These are phyloP conservation scores for Craniophora ligustri DNA, from an alignment of 2,888 invertebrate species.

Conservation along the genomic window DNA sequence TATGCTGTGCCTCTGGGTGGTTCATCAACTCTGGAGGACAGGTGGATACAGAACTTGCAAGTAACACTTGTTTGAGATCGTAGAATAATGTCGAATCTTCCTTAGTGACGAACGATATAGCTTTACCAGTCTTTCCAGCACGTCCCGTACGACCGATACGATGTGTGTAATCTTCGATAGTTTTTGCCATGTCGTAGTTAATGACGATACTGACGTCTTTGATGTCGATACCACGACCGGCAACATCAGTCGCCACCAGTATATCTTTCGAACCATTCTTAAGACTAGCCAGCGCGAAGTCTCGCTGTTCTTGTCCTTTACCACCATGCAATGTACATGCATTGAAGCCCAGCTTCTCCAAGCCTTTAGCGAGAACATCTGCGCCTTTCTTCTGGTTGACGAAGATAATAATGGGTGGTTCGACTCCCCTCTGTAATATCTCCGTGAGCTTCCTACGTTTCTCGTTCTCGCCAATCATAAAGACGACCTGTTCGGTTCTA, in stretches of 20 bases:
- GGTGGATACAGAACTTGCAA: slow-evolving; percentile 96
- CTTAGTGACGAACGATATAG: slow-evolving; percentile 98
- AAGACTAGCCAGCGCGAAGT: slow-evolving; percentile 98
- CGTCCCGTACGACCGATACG: slow-evolving; percentile 99
- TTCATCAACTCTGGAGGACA: slow-evolving; percentile 99
- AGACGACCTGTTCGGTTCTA: slow-evolving; percentile 98
- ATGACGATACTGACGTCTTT: slow-evolving; percentile 99
- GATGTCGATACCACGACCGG: slow-evolving; percentile 99
- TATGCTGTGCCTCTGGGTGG: slow-evolving; percentile 99
- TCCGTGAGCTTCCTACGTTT: slow-evolving; percentile 99
- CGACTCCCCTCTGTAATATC: slow-evolving; percentile 95
- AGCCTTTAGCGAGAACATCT: slow-evolving; percentile 98
- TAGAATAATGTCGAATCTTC: slow-evolving; percentile 98
- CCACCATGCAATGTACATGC: slow-evolving; percentile 99
- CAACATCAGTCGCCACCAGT: slow-evolving; percentile 99
- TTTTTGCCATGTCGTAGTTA: slow-evolving; percentile 99
- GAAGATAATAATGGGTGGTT: slow-evolving; percentile 99
- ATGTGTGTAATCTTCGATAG: slow-evolving; percentile 99
- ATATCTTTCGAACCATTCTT: slow-evolving; percentile 99
- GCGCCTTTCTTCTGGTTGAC: slow-evolving; percentile 99
- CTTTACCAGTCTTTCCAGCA: slow-evolving; percentile 99
- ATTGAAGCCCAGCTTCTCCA: slow-evolving; percentile 98
- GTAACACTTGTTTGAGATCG: slow-evolving; percentile 97
- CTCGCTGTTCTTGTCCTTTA: slow-evolving; percentile 99
- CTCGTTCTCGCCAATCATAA: slow-evolving; percentile 97